Conservation (phyloP, 2,113 vertebrate species). For the Athene noctua region DNA sequence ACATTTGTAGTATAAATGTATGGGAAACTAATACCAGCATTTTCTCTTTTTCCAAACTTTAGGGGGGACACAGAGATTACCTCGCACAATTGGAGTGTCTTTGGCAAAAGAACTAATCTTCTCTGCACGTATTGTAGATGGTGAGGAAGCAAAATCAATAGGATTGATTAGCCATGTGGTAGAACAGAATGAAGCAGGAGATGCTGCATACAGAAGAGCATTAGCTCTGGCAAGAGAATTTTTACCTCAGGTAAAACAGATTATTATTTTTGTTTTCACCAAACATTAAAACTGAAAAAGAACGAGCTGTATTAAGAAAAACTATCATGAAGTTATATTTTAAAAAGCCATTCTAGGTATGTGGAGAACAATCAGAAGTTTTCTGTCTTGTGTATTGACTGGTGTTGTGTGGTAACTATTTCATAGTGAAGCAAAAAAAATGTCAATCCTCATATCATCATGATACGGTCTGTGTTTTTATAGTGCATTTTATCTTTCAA, state of each 20-base stretch:
- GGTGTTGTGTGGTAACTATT: neutral
- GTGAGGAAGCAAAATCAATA: conserved; percentile 83
- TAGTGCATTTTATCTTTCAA: neutral
- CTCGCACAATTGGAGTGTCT: conserved; percentile 85
- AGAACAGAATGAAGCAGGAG: conserved; percentile 89
- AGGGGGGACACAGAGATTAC: conserved; percentile 95
- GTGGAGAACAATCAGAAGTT: neutral
- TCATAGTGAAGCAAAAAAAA: neutral
- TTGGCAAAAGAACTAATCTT: conserved; percentile 97
- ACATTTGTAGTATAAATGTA: neutral
- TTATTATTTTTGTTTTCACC: neutral
- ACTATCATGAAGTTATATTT: neutral
- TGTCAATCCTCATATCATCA: neutral
- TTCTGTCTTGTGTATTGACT: neutral
- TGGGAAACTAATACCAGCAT: neutral
- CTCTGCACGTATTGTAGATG: conserved; percentile 86
- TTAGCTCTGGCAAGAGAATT: conserved; percentile 90
- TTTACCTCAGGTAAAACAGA: conserved; percentile 86
- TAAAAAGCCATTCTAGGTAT: neutral
- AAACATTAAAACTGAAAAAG: neutral
- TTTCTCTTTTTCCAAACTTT: conserved; percentile 9
- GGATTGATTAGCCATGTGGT: conserved; percentile 89
- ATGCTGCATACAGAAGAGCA: conserved; percentile 91
- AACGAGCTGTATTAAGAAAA: neutral
- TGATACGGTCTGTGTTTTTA: neutral